Conservation (phyloP, 2,113 vertebrate species). For the Dunckerocampus dactyliophorus region DNA sequence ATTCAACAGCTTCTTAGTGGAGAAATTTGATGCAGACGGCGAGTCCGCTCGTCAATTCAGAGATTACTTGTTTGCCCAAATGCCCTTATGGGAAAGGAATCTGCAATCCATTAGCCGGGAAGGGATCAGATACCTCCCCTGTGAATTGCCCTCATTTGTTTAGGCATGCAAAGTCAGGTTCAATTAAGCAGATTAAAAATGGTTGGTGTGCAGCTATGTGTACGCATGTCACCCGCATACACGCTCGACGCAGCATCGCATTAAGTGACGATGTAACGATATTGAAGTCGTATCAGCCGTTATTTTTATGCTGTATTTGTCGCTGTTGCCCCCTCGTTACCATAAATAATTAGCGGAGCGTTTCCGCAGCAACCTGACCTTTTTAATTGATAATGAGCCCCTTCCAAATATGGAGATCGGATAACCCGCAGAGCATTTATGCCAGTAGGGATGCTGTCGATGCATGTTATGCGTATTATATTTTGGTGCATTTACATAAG, state of each 20-base stretch:
- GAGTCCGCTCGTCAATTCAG: slow-evolving; percentile 66
- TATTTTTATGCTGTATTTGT: not conserved
- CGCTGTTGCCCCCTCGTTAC: not conserved
- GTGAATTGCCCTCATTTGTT: slow-evolving; percentile 76
- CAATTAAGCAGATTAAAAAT: slow-evolving; percentile 73
- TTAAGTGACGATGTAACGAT: slow-evolving; percentile 1
- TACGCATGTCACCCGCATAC: slow-evolving; percentile 4
- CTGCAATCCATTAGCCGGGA: slow-evolving; percentile 72
- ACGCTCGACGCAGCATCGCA: not conserved
- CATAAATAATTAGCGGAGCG: slow-evolving; percentile 1
- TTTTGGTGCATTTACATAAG: no score
- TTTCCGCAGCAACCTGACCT: slow-evolving; percentile 8
- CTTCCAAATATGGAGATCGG: slow-evolving; percentile 1
- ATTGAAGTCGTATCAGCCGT: not conserved
- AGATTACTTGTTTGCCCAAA: slow-evolving; percentile 78
- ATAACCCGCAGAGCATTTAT: not conserved
- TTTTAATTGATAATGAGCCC: slow-evolving; percentile 10
- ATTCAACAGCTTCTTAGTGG: slow-evolving; percentile 68
- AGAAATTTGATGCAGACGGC: slow-evolving; percentile 71
- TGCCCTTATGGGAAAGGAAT: slow-evolving; percentile 68
- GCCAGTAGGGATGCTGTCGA: not conserved
- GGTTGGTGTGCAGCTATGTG: slow-evolving; percentile 17
- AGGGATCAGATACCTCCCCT: slow-evolving; percentile 68
- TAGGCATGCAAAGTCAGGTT: slow-evolving; percentile 74
- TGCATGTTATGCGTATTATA: not conserved